A percentile compares a stretch with the other conserved stretches of the same genome.
Evolutionary conservation across 2,888 invertebrate species (phyloP).

Genomic region (Empis stercorea): DNA sequence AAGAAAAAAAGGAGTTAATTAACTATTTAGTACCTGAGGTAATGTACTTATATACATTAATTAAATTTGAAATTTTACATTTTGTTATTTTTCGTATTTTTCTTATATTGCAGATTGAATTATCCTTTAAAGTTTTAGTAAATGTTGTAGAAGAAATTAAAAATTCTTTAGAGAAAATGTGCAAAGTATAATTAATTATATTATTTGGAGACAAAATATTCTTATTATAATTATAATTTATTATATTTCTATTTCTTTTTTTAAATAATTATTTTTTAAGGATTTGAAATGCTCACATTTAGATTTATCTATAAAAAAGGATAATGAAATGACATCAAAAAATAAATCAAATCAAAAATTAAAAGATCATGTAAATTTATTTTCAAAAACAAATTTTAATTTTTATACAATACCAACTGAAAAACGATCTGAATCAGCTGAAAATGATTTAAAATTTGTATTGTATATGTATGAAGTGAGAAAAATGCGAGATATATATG

Average conservation of each 20-base stretch:
- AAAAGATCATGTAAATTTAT: neutral
- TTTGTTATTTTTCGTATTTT: neutral
- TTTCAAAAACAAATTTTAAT: constrained; percentile 12
- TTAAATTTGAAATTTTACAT: neutral
- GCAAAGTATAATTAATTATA: constrained; percentile 29
- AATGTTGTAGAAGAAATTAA: constrained; percentile 46
- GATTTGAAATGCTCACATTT: constrained; percentile 29
- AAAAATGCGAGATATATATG: constrained; percentile 34
- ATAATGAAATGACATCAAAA: neutral
- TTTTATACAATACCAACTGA: constrained; percentile 7
- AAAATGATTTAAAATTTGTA: constrained; percentile 31
- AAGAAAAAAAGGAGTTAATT: constrained; percentile 48
- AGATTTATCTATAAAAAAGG: constrained; percentile 22
- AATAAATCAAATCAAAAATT: constrained; percentile 9
- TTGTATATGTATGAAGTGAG: constrained; percentile 32
- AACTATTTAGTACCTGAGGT: constrained; percentile 55
- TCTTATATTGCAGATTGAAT: constrained; percentile 40
- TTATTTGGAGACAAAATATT: too few species aligned
- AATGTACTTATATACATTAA: constrained; percentile 6
- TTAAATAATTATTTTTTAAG: constrained; percentile 11
- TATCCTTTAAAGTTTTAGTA: constrained; percentile 45
- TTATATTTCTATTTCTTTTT: neutral
- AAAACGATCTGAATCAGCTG: constrained; percentile 15
- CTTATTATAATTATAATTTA: too few species aligned
- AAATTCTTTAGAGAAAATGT: constrained; percentile 46